Evolutionary conservation across 2,888 invertebrate species (phyloP).

Genomic region (Eupithecia pulchellata): DNA sequence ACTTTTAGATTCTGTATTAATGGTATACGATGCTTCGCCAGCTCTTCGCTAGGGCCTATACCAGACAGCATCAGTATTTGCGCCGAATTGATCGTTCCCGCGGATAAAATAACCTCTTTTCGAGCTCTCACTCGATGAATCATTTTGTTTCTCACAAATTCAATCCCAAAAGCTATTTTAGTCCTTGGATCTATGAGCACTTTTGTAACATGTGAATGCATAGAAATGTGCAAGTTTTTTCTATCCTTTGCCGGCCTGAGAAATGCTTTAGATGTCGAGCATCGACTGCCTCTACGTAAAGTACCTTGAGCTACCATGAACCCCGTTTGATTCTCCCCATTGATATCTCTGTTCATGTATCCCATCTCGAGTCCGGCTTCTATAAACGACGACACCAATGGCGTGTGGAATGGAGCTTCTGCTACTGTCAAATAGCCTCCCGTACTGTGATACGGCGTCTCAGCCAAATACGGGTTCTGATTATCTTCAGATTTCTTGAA

Average conservation of each 20-base stretch:
- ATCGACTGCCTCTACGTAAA: conserved; percentile 91
- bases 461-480: conserved; percentile 92
- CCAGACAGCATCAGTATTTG: conserved; percentile 97
- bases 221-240: conserved; percentile 93
- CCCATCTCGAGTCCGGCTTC: conserved; percentile 94
- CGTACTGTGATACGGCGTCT: conserved; percentile 91
- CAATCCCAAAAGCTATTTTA: conserved; percentile 92
- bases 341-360: conserved; percentile 93
- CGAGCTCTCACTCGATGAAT: conserved; percentile 90
- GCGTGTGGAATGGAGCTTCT: conserved; percentile 95
- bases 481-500: conserved; percentile 97
- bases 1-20: conserved; percentile 92
- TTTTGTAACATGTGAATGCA: conserved; percentile 92
- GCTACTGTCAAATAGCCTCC: conserved; percentile 94
- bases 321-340: conserved; percentile 94
- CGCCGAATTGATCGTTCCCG: conserved; percentile 96
- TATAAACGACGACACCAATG: conserved; percentile 92
- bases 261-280: conserved; percentile 95
- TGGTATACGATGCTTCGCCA: conserved; percentile 90
- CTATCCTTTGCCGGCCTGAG: conserved; percentile 91
- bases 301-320: conserved; percentile 96
- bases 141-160: conserved; percentile 91
- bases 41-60: conserved; percentile 90
- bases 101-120: conserved; percentile 95
- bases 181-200: conserved; percentile 90